These are phyloP conservation scores for Piaya cayana DNA, from an alignment of 2,113 vertebrate species.

Conservation along the genomic window DNA sequence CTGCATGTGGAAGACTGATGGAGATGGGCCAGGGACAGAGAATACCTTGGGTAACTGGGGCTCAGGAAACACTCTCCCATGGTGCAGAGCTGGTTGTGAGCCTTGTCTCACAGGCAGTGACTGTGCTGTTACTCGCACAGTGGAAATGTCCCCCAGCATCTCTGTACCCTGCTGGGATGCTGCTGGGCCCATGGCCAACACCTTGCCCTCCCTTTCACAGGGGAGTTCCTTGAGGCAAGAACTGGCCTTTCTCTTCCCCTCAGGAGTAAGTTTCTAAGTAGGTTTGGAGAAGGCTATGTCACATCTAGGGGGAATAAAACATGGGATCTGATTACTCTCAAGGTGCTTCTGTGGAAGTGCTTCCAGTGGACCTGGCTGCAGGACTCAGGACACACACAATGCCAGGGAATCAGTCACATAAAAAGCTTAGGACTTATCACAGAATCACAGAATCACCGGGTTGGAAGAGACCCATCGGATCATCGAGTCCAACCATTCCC, in stretches of 20 bases:
- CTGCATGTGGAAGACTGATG: neutral
- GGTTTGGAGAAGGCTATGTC: neutral
- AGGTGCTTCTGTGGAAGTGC: neutral
- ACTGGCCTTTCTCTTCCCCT: neutral
- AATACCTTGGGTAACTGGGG: neutral
- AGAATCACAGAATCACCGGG: no score
- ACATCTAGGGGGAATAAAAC: neutral
- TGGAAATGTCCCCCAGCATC: no score
- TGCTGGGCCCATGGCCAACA: neutral
- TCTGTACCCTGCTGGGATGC: neutral
- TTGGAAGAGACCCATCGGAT: no score
- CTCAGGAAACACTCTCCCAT: neutral
- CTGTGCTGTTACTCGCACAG: neutral
- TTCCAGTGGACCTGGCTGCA: neutral
- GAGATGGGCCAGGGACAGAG: neutral
- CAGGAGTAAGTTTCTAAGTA: neutral
- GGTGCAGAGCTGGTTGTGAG: neutral
- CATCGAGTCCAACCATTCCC: no score
- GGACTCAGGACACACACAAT: neutral
- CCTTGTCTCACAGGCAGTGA: fast-evolving
- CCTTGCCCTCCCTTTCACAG: neutral
- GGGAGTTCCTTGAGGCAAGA: neutral
- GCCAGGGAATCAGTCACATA: neutral
- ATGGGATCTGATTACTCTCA: neutral
- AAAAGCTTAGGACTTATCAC: fast-evolving